Percentiles rank a stretch among this genome's conserved stretches.
Conservation (phyloP, 2,797 vertebrate species). For the Lepilemur ruficaudatus region DNA sequence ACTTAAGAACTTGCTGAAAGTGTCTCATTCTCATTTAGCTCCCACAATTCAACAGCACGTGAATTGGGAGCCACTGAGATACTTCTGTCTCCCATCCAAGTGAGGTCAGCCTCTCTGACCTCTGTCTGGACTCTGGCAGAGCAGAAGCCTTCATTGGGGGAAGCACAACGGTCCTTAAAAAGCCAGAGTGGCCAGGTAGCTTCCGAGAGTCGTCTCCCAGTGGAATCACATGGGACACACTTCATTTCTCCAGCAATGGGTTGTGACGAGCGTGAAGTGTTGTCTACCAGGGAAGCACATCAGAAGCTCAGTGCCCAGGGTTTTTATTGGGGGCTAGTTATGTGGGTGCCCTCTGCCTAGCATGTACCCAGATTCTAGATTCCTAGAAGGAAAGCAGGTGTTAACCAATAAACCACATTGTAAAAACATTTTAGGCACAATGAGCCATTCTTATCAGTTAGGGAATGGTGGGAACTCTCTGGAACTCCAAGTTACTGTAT, state of each 20-base stretch:
- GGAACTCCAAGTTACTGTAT: background rate
- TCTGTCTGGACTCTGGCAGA: conserved; percentile 96
- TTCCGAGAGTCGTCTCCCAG: background rate
- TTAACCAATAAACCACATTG: background rate
- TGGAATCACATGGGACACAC: background rate
- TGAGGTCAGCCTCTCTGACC: conserved; percentile 90
- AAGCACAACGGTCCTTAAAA: conserved; percentile 91
- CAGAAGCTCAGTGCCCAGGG: background rate
- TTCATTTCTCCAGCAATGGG: background rate
- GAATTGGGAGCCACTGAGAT: conserved; percentile 93
- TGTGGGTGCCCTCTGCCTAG: background rate
- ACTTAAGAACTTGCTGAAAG: conserved; percentile 94
- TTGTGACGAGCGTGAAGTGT: background rate
- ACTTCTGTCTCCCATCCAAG: conserved; percentile 90
- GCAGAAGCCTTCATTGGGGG: conserved; percentile 95
- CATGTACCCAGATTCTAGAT: background rate
- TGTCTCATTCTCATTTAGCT: conserved; percentile 93
- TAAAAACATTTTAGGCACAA: background rate
- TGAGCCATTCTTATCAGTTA: background rate
- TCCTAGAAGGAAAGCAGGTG: background rate
- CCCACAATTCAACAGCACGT: conserved; percentile 96
- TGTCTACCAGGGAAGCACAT: background rate
- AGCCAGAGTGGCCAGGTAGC: conserved; percentile 91
- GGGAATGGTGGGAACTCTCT: background rate
- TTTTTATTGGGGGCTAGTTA: background rate